These are phyloP conservation scores for Gobiocypris rarus DNA, from an alignment of 2,113 vertebrate species.

Conservation along the genomic window DNA sequence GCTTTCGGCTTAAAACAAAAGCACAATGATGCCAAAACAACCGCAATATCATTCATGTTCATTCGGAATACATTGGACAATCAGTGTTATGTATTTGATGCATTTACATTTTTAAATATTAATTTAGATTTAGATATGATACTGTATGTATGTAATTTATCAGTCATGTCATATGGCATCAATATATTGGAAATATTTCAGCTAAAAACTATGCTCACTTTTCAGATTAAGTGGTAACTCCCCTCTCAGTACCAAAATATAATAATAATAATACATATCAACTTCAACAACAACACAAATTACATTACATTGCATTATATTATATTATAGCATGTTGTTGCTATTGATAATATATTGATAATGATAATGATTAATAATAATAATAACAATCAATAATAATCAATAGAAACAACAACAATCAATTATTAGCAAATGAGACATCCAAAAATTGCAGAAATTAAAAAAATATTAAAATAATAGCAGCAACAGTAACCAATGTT, in stretches of 20 bases:
- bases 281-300: too few species aligned
- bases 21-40: background rate
- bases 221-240: background rate
- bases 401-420: too few species aligned
- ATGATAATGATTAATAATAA: too few species aligned
- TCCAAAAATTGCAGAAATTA: background rate
- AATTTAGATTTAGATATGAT: background rate
- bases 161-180: background rate
- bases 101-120: background rate
- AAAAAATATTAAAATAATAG: too few species aligned
- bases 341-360: too few species aligned
- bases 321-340: too few species aligned
- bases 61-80: background rate
- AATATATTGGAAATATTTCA: background rate
- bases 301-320: too few species aligned
- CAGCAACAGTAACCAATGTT: background rate
- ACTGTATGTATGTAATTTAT: background rate
- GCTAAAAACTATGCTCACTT: background rate
- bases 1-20: background rate
- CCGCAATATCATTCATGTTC: too few species aligned
- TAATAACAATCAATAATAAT: too few species aligned
- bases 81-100: background rate
- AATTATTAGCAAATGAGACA: background rate
- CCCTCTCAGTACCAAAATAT: background rate
- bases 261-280: background rate